phyloP scores from a whole-genome alignment of 37 sponge, comb jelly and placozoan species.

The Petrosia ficiformis region DNA sequence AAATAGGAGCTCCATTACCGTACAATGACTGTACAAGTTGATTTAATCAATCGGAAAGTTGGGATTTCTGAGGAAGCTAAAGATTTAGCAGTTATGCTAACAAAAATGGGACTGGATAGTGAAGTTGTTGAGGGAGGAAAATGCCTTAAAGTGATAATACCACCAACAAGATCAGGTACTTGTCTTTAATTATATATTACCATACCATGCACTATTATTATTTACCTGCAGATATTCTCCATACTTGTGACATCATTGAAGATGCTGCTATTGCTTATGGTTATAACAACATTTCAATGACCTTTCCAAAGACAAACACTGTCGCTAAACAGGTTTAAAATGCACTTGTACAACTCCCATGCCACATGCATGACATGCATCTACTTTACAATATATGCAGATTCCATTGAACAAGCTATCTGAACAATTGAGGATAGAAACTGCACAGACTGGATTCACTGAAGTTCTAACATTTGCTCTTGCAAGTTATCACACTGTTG shows the following conservation, averaged over 20 bases:
- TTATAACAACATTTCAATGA: slow-evolving; percentile 64
- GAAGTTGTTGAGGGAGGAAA: slow-evolving; percentile 20
- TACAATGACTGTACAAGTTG: slow-evolving; percentile 25
- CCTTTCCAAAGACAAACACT: too few species aligned
- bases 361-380: not conserved
- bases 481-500: slow-evolving; percentile 16
- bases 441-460: slow-evolving; percentile 81
- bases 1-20: slow-evolving; percentile 55
- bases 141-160: slow-evolving; percentile 30
- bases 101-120: slow-evolving; percentile 57
- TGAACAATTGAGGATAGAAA: slow-evolving; percentile 54
- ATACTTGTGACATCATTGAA: slow-evolving; percentile 80
- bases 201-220: too few species aligned
- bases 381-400: slow-evolving; percentile 5
- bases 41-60: slow-evolving; percentile 30
- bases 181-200: too few species aligned
- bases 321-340: slow-evolving; percentile 53
- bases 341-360: slow-evolving; percentile 35
- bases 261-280: slow-evolving; percentile 88
- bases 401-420: slow-evolving; percentile 78
- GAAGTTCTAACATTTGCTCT: slow-evolving; percentile 81
- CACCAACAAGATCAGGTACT: slow-evolving; percentile 54
- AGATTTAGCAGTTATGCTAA: slow-evolving; percentile 41
- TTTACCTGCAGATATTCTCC: slow-evolving; percentile 66
- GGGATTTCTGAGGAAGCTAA: slow-evolving; percentile 53